These are phyloP conservation scores for Alca torda DNA, from an alignment of 2,797 vertebrate genomes.

Conservation along the genomic window DNA sequence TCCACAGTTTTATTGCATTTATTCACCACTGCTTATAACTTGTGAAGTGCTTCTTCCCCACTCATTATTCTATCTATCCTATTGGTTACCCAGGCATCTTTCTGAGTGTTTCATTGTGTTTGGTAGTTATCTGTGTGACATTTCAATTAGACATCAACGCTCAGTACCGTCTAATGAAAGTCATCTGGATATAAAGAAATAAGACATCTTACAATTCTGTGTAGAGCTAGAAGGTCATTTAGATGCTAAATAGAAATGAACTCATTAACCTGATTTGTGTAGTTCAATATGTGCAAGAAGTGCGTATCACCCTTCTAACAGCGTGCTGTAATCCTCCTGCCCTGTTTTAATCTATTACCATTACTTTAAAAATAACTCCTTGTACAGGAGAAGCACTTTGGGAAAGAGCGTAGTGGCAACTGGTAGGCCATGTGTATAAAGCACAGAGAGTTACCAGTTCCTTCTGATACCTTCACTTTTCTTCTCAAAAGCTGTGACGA, in stretches of 20 bases:
- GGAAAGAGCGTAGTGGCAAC: neutral
- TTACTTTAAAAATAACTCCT: neutral
- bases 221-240: neutral
- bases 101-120: neutral
- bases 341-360: neutral
- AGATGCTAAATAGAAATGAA: neutral
- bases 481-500: neutral
- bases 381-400: neutral
- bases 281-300: neutral
- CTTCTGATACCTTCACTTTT: neutral
- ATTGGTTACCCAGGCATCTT: neutral
- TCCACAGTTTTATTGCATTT: neutral
- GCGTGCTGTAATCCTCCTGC: neutral
- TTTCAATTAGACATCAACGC: neutral
- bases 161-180: neutral
- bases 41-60: neutral
- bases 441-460: neutral
- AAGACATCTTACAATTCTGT: neutral
- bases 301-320: neutral
- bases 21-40: neutral
- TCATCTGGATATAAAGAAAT: neutral
- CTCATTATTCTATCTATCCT: neutral
- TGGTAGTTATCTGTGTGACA: neutral
- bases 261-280: neutral
- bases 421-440: neutral